These are phyloP conservation scores for Apamea monoglypha DNA, from an alignment of 2,888 invertebrate genomes.

Conservation along the genomic window DNA sequence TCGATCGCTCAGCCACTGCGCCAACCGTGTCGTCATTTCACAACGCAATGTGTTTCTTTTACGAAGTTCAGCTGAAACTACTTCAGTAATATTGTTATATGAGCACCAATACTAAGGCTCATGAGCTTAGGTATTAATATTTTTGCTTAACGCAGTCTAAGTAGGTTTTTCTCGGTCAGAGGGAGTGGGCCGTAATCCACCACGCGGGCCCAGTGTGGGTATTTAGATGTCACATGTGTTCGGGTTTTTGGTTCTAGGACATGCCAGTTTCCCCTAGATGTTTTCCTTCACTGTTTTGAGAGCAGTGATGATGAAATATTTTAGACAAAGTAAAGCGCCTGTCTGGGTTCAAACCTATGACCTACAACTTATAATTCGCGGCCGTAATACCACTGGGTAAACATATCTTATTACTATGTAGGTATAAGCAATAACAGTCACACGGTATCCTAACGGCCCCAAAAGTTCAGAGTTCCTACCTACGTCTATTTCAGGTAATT, in stretches of 20 bases:
- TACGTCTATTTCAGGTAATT: constrained; percentile 54
- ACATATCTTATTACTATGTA: neutral
- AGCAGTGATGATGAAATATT: neutral
- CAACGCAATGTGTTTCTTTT: neutral
- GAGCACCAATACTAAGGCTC: neutral
- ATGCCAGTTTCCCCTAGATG: neutral
- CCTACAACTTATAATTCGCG: too few relatives aligned
- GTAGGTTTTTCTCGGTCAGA: too few relatives aligned
- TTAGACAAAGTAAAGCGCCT: neutral
- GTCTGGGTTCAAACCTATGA: too few relatives aligned
- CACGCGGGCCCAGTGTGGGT: too few relatives aligned
- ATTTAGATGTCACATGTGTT: neutral
- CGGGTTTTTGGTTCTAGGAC: neutral
- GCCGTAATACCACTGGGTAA: too few relatives aligned
- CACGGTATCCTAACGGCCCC: constrained; percentile 16
- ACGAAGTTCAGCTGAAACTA: neutral
- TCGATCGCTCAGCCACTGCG: too few relatives aligned
- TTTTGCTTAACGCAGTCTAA: neutral
- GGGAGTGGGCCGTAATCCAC: too few relatives aligned
- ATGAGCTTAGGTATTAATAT: neutral
- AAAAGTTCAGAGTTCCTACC: constrained; percentile 26
- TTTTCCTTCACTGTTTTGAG: neutral
- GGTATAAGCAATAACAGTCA: neutral
- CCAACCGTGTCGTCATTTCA: too few relatives aligned
- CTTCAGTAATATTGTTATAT: neutral